Conservation (phyloP, 2,888 invertebrate species). For the Anagyrus pseudococci region DNA sequence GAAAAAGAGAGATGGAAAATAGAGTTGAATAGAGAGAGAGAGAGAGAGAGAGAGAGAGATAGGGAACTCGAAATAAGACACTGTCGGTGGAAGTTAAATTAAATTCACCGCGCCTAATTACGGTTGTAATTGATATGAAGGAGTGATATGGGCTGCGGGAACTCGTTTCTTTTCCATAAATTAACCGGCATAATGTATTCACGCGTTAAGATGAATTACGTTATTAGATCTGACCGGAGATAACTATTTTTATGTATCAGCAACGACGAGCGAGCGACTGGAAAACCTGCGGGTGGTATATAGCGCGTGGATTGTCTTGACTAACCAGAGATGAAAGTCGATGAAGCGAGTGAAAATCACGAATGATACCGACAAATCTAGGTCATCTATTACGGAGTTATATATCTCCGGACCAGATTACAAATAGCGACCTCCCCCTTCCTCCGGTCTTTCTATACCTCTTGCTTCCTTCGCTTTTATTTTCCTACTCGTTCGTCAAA, state of each 20-base stretch:
- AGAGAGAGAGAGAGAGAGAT: too few species aligned
- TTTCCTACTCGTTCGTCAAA: too few species aligned
- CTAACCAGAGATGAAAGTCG: slow-evolving; percentile 5
- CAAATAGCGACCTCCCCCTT: too few species aligned
- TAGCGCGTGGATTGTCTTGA: too few species aligned
- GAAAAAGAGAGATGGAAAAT: neutral
- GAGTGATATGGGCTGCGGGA: neutral
- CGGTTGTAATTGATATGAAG: slow-evolving; percentile 8
- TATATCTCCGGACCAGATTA: too few species aligned
- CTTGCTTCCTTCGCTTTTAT: too few species aligned
- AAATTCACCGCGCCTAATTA: slow-evolving; percentile 18
- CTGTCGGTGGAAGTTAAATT: neutral
- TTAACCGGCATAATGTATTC: slow-evolving; percentile 16
- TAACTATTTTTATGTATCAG: slow-evolving; percentile 1
- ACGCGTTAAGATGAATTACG: slow-evolving; percentile 7
- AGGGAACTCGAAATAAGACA: too few species aligned
- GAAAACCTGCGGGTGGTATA: neutral
- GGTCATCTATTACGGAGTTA: too few species aligned
- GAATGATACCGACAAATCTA: neutral
- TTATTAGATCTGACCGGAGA: slow-evolving; percentile 3
- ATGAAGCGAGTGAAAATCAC: neutral
- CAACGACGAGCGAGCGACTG: too few species aligned
- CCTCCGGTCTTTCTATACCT: too few species aligned
- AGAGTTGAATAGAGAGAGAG: neutral
- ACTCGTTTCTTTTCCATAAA: slow-evolving; percentile 14